Percentiles rank a stretch among this genome's conserved stretches.
Conservation (phyloP, 1,140 invertebrate species). For the Cydia strobilella region DNA sequence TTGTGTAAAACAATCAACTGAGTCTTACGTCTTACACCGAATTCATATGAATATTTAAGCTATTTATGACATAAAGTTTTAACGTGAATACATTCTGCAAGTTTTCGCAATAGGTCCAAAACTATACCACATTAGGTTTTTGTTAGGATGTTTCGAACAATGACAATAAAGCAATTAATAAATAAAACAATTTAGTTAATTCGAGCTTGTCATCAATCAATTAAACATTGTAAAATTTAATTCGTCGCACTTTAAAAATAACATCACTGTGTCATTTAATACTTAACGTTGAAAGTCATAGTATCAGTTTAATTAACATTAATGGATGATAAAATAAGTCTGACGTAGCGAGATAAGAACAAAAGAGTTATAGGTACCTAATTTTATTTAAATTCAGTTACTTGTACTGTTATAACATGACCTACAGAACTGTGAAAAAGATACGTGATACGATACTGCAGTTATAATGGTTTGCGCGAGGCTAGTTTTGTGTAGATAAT, state of each 20-base stretch:
- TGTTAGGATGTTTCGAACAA: no score
- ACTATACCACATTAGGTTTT: no score
- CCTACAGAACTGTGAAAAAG: background rate
- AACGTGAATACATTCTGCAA: no score
- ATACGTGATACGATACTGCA: background rate
- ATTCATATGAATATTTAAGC: no score
- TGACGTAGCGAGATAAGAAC: background rate
- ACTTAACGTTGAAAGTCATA: constrained; percentile 1
- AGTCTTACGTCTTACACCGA: no score
- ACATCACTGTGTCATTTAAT: background rate
- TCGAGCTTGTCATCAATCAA: no score
- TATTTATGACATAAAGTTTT: no score
- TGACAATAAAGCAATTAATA: no score
- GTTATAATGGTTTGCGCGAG: background rate
- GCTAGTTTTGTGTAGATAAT: background rate
- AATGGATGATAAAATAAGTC: background rate
- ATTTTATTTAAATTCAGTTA: no score
- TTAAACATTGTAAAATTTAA: background rate
- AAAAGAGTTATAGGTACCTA: background rate
- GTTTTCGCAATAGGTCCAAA: no score
- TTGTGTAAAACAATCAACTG: no score
- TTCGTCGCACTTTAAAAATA: background rate
- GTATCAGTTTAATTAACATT: constrained; percentile 1
- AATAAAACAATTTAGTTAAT: no score
- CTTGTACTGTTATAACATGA: background rate